Conservation (phyloP, 2,113 vertebrate species). For the Cheirogaleus medius region DNA sequence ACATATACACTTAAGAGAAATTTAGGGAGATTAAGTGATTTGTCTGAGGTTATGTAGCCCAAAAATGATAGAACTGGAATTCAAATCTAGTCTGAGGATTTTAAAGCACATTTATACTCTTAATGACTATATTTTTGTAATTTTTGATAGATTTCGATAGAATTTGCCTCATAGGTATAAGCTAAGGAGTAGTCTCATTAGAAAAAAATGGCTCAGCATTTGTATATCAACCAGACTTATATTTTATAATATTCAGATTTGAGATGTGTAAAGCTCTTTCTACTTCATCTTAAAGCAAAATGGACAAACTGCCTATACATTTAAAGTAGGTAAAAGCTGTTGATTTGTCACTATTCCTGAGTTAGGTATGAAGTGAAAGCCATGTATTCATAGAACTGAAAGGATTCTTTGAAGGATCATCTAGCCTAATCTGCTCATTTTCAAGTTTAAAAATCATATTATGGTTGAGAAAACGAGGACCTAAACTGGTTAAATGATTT, state of each 20-base stretch:
- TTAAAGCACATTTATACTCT: neutral
- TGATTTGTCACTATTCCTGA: neutral
- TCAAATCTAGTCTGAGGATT: neutral
- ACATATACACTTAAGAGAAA: neutral
- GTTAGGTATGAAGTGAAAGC: neutral
- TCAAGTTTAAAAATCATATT: neutral
- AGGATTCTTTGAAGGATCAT: conserved; percentile 1
- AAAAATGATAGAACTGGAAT: neutral
- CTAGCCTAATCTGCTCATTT: conserved; percentile 23
- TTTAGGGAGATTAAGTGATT: neutral
- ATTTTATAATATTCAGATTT: neutral
- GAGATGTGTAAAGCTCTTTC: neutral
- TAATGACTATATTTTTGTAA: conserved; percentile 9
- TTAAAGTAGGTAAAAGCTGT: conserved; percentile 27
- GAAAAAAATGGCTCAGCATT: conserved; percentile 11
- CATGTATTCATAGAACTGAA: neutral
- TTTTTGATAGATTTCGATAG: neutral
- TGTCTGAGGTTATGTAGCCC: neutral
- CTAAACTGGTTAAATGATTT: neutral
- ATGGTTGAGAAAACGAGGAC: neutral
- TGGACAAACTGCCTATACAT: neutral
- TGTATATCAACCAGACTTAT: neutral
- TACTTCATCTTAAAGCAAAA: conserved; percentile 12
- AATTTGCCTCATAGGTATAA: neutral
- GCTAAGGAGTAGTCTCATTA: neutral